Percentiles rank a stretch among this genome's conserved stretches.
phyloP scores from a whole-genome alignment of 2,113 vertebrate species.

The Odontophorus gujanensis region DNA sequence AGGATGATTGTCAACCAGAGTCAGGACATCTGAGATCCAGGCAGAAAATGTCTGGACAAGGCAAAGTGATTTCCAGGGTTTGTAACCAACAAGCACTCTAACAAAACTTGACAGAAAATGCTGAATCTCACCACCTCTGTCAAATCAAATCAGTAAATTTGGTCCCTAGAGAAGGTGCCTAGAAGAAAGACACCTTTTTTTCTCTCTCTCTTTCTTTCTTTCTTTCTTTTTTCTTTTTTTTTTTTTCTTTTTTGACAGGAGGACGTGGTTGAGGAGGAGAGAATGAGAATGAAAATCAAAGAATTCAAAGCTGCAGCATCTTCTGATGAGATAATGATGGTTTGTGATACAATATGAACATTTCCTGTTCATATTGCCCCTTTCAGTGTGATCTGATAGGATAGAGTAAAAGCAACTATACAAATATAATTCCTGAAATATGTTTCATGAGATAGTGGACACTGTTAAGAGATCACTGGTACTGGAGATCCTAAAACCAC shows the following conservation, averaged over 20 bases:
- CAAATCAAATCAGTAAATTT: background rate
- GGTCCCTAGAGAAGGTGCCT: background rate
- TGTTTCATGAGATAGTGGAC: slow-evolving; percentile 7
- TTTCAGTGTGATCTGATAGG: background rate
- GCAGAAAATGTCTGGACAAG: background rate
- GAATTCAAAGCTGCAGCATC: background rate
- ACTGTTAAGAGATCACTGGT: slow-evolving; percentile 14
- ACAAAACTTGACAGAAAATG: background rate
- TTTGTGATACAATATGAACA: slow-evolving; percentile 25
- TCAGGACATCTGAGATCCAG: background rate
- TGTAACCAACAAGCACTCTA: background rate
- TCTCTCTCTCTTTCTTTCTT: too few relatives aligned
- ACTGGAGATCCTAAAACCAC: slow-evolving; percentile 22
- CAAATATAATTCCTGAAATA: slow-evolving; percentile 13
- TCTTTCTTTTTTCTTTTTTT: background rate
- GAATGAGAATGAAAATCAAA: background rate
- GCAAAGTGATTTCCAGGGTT: background rate
- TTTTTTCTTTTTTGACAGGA: background rate
- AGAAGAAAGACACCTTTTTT: background rate
- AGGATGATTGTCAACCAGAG: background rate
- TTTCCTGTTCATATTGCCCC: slow-evolving; percentile 21
- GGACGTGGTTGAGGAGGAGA: background rate
- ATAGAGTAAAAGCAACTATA: slow-evolving; percentile 54
- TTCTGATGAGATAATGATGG: slow-evolving; percentile 16
- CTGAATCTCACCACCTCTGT: background rate